Conservation (phyloP, 2,797 vertebrate genomes). For the Pangasius larnaudii region DNA sequence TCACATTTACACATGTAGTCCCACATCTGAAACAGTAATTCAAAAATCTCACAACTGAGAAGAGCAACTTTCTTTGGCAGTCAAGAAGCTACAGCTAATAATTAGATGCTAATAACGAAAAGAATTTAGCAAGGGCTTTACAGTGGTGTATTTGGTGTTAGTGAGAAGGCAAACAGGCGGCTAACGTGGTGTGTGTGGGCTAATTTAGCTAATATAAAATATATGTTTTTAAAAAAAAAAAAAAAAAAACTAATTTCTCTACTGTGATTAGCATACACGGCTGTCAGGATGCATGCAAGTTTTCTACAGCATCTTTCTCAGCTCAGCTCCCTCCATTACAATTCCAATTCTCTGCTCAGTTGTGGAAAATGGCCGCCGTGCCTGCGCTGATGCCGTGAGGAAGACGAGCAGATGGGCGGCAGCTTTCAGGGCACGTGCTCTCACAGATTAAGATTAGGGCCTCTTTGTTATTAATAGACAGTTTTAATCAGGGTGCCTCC, state of each 20-base stretch:
- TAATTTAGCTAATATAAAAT: background rate
- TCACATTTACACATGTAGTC: background rate
- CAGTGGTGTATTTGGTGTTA: background rate
- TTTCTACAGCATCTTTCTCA: slow-evolving; percentile 47
- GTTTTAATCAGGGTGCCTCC: slow-evolving; percentile 77
- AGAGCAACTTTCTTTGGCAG: background rate
- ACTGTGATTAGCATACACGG: no score
- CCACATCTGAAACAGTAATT: background rate
- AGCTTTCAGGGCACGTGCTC: slow-evolving; percentile 49
- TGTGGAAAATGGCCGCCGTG: slow-evolving; percentile 78
- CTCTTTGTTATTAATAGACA: slow-evolving; percentile 75
- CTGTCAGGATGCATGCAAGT: background rate
- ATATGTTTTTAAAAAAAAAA: no score
- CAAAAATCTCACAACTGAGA: background rate
- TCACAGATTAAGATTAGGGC: slow-evolving; percentile 78
- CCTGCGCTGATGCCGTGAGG: slow-evolving; percentile 62
- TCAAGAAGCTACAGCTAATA: background rate
- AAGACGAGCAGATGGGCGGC: slow-evolving; percentile 16
- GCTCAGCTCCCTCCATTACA: slow-evolving; percentile 76
- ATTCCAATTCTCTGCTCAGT: slow-evolving; percentile 64
- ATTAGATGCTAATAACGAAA: background rate
- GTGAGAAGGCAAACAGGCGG: background rate
- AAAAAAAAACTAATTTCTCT: background rate
- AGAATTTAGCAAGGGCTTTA: background rate
- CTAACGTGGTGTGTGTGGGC: background rate